Percentiles rank a stretch among this genome's conserved stretches.
These are phyloP conservation scores for Cyanistes caeruleus DNA, from an alignment of 2,113 vertebrate species.

Conservation along the genomic window DNA sequence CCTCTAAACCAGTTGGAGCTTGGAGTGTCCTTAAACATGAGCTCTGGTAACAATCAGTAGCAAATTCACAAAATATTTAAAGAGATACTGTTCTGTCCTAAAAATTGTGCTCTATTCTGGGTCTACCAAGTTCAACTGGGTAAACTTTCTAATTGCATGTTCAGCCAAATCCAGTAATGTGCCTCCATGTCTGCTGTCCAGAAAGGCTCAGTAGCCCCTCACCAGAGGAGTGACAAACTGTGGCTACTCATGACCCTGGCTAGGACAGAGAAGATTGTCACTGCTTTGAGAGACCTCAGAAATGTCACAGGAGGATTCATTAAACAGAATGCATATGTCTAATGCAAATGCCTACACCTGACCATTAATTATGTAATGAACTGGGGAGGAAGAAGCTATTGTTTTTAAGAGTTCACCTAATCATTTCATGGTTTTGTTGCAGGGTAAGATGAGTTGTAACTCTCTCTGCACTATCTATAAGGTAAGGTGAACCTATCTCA, in stretches of 20 bases:
- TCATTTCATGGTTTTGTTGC: fast-evolving
- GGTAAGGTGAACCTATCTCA: background rate
- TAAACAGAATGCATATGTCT: background rate
- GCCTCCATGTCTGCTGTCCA: background rate
- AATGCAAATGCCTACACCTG: background rate
- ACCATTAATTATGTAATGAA: background rate
- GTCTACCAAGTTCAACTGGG: background rate
- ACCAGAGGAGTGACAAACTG: fast-evolving
- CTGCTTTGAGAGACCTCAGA: background rate
- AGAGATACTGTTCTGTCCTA: background rate
- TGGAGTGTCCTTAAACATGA: background rate
- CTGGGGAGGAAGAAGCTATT: fast-evolving
- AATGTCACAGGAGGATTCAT: background rate
- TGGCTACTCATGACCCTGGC: background rate
- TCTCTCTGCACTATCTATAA: background rate
- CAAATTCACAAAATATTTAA: background rate
- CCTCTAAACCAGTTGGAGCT: background rate
- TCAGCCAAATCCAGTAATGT: background rate
- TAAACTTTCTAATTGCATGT: background rate
- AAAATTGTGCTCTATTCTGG: background rate
- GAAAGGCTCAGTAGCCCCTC: background rate
- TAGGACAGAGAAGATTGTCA: background rate
- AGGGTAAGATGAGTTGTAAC: background rate
- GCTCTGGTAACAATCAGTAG: background rate
- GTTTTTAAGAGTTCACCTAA: background rate